Percentiles rank a stretch among this genome's conserved stretches.
These are phyloP conservation scores for Scaeva pyrastri DNA, from an alignment of 2,888 invertebrate genomes.

Conservation along the genomic window DNA sequence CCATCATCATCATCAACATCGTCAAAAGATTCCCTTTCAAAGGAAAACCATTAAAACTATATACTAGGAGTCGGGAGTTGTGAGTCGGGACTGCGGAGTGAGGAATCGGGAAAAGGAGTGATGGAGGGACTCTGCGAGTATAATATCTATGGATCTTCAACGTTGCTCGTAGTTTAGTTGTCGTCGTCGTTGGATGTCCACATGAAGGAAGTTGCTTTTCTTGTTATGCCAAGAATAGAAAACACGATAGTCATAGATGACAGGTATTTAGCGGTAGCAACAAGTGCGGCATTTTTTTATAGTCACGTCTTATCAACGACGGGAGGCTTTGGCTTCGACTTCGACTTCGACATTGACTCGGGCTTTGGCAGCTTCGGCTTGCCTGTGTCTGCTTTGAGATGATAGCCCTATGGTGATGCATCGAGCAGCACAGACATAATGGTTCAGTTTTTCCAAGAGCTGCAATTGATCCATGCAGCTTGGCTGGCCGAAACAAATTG, in stretches of 20 bases:
- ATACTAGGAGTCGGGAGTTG: background rate
- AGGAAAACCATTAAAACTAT: slow-evolving; percentile 10
- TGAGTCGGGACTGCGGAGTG: background rate
- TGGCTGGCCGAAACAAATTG: slow-evolving; percentile 50
- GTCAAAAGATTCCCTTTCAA: slow-evolving; percentile 71
- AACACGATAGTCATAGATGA: slow-evolving; percentile 65
- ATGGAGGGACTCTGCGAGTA: too few species aligned
- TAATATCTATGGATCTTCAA: background rate
- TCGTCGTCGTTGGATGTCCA: background rate
- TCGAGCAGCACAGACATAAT: slow-evolving; percentile 50
- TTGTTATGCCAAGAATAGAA: slow-evolving; percentile 62
- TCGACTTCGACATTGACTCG: too few species aligned
- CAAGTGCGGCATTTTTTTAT: slow-evolving; percentile 60
- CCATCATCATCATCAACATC: slow-evolving; percentile 30
- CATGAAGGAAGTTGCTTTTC: slow-evolving; percentile 52
- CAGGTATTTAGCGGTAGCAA: slow-evolving; percentile 68
- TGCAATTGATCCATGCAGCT: slow-evolving; percentile 54
- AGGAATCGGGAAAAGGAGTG: slow-evolving; percentile 24
- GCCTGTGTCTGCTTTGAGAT: slow-evolving; percentile 23
- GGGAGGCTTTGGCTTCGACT: background rate
- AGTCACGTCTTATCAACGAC: slow-evolving; percentile 70
- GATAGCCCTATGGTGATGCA: slow-evolving; percentile 46
- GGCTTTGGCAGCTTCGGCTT: slow-evolving; percentile 23
- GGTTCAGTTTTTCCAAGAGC: slow-evolving; percentile 42
- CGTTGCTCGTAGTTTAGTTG: background rate